Evolutionary conservation across 2,888 invertebrate genomes (phyloP).

Genomic region (Drosophila birchii): DNA sequence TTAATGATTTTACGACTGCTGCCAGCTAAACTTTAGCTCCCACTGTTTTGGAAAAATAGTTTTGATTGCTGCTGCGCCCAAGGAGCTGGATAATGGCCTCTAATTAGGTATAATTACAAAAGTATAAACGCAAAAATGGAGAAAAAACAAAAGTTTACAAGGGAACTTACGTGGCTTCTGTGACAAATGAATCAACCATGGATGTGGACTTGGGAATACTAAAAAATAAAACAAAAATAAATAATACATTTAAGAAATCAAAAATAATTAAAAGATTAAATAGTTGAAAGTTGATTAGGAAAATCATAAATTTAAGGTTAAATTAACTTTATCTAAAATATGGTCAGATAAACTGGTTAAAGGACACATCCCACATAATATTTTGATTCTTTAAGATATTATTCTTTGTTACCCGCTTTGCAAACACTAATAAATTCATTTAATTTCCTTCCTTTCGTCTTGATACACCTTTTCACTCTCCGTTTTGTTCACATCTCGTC

Average conservation of each 20-base stretch:
- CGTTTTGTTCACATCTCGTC: slow-evolving; percentile 7
- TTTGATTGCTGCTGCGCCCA: slow-evolving; percentile 12
- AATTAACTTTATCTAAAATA: not conserved
- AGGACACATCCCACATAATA: not conserved
- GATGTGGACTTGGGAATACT: slow-evolving; percentile 69
- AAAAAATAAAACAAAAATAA: slow-evolving; percentile 19
- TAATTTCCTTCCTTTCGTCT: not conserved
- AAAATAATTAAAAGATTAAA: slow-evolving; percentile 21
- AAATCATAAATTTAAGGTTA: not conserved
- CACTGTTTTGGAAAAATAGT: slow-evolving; percentile 16
- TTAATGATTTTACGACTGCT: slow-evolving; percentile 47
- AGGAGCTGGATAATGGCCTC: slow-evolving; percentile 23
- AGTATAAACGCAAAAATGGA: slow-evolving; percentile 16
- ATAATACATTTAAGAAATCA: slow-evolving; percentile 20
- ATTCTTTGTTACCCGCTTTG: slow-evolving; percentile 18
- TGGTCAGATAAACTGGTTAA: not conserved
- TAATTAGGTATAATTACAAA: slow-evolving; percentile 16
- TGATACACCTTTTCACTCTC: not conserved
- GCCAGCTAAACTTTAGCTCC: slow-evolving; percentile 24
- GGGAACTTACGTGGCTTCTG: slow-evolving; percentile 80
- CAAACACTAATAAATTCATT: slow-evolving; percentile 26
- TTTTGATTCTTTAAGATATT: not conserved
- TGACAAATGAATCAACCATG: slow-evolving; percentile 79
- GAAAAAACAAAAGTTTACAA: slow-evolving; percentile 16
- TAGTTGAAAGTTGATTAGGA: not conserved